Percentiles rank a stretch among this genome's conserved stretches.
Conservation (phyloP, 2,113 vertebrate genomes). For the Prietella phreatophila region DNA sequence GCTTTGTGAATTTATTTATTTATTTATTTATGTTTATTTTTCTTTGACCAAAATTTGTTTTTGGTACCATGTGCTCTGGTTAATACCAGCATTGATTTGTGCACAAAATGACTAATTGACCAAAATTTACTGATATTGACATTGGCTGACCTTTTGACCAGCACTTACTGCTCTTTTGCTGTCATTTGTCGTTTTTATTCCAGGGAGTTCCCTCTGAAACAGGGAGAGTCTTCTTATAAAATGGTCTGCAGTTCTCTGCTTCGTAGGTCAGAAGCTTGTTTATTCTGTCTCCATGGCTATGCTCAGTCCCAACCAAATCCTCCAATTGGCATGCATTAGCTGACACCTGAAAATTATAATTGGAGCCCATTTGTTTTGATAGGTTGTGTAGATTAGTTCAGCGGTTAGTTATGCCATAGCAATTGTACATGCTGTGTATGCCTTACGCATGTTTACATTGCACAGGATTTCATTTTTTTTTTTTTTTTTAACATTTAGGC, state of each 20-base stretch:
- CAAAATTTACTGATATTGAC: conserved; percentile 72
- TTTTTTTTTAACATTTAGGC: not conserved
- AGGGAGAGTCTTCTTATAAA: conserved; percentile 99
- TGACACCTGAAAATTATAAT: conserved; percentile 44
- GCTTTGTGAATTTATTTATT: conserved; percentile 6
- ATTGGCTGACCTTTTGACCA: conserved; percentile 86
- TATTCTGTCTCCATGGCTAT: conserved; percentile 99
- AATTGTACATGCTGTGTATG: conserved; percentile 34
- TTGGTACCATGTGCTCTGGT: conserved; percentile 24
- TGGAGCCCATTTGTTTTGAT: conserved; percentile 28
- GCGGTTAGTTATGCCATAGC: conserved; percentile 21
- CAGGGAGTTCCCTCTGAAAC: conserved; percentile 99
- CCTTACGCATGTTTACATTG: conserved; percentile 44
- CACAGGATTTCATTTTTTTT: conserved; percentile 26
- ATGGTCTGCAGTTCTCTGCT: conserved; percentile 99
- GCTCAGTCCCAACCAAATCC: conserved; percentile 91
- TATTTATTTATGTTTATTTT: not conserved
- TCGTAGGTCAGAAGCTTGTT: conserved; percentile 99
- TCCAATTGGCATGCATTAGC: conserved; percentile 86
- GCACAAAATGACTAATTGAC: conserved; percentile 64
- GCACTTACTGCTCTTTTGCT: conserved; percentile 98
- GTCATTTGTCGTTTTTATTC: conserved; percentile 87
- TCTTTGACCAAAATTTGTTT: conserved; percentile 1
- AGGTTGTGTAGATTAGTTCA: conserved; percentile 37
- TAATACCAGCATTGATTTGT: conserved; percentile 52